Evolutionary conservation across 2,113 vertebrate species (phyloP).

Genomic region (Chaetodon auriga): DNA sequence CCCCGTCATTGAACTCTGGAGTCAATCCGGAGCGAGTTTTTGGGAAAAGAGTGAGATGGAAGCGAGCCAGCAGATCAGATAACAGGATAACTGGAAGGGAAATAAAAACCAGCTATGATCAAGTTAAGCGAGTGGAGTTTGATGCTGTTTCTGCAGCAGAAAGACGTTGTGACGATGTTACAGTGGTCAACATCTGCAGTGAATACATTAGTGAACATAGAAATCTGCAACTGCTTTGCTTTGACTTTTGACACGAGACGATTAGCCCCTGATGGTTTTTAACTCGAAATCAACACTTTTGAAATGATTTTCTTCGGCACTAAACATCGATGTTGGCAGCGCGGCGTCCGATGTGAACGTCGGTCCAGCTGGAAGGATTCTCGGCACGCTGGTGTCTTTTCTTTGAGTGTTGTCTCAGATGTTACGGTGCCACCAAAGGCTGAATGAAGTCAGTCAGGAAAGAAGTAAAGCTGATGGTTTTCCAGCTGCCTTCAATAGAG

Average conservation of each 20-base stretch:
- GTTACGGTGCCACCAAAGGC: not conserved
- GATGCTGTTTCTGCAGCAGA: too few species aligned
- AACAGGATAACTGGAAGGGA: not conserved
- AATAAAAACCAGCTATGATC: conserved; percentile 30
- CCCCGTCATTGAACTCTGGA: conserved; percentile 5
- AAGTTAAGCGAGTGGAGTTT: conserved; percentile 7
- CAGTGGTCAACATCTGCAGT: not conserved
- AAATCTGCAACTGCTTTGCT: too few species aligned
- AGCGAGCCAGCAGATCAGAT: conserved; percentile 22
- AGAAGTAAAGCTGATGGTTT: conserved; percentile 4
- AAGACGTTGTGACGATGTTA: too few species aligned
- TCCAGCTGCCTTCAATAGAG: not conserved
- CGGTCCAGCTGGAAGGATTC: not conserved
- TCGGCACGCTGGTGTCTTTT: not conserved
- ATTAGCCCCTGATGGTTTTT: too few species aligned
- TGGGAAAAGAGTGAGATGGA: not conserved
- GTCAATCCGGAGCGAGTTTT: conserved; percentile 6
- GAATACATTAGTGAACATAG: too few species aligned
- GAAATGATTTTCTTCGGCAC: not conserved
- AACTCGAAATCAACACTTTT: too few species aligned
- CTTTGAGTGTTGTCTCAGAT: not conserved
- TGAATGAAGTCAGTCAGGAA: not conserved
- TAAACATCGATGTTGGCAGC: not conserved
- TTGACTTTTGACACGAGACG: too few species aligned
- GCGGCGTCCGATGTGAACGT: not conserved